These are phyloP conservation scores for Ormyrus labotus DNA, from an alignment of 2,888 invertebrate species.

Conservation along the genomic window DNA sequence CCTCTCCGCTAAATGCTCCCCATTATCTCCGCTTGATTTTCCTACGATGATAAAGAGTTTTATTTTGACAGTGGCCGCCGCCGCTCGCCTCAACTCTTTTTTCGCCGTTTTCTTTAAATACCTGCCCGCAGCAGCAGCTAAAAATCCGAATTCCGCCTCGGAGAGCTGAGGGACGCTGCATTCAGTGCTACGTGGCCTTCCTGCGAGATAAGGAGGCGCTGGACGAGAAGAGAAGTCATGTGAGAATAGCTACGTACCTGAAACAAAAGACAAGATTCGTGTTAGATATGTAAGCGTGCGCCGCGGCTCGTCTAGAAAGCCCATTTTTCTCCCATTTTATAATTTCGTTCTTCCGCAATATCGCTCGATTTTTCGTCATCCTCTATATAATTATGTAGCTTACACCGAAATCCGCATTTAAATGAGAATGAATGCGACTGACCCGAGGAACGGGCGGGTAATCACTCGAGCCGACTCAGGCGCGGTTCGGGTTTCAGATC, in stretches of 20 bases:
- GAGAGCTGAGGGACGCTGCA: neutral
- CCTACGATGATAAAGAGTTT: slow-evolving; percentile 30
- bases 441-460: no score
- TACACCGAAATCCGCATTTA: no score
- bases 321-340: no score
- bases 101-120: neutral
- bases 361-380: no score
- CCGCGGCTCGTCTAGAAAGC: no score
- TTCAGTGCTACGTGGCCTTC: neutral
- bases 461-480: no score
- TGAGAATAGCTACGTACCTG: slow-evolving; percentile 20
- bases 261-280: slow-evolving; percentile 15
- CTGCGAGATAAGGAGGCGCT: neutral
- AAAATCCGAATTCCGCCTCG: neutral
- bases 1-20: neutral
- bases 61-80: neutral
- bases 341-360: no score
- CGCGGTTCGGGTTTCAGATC: no score
- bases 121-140: neutral
- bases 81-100: no score
- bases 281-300: neutral
- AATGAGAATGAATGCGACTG: no score
- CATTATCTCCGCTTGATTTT: slow-evolving; percentile 36
- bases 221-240: neutral
- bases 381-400: no score